phyloP scores from a whole-genome alignment of 2,113 vertebrate species.

The Trinectes maculatus region DNA sequence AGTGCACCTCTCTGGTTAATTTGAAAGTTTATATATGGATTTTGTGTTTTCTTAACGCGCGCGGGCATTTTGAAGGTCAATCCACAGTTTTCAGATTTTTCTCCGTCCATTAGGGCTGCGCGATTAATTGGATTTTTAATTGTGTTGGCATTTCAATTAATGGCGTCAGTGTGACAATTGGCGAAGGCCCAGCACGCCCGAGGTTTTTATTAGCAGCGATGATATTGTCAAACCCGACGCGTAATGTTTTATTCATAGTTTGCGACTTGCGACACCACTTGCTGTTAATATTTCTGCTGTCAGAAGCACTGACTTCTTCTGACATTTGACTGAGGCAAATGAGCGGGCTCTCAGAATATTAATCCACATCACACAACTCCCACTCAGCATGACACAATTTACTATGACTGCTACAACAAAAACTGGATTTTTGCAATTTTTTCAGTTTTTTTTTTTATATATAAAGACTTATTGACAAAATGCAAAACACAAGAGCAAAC shows the following conservation, averaged over 20 bases:
- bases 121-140: constrained; percentile 83
- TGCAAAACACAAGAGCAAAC: no score
- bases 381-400: constrained; percentile 10
- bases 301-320: constrained; percentile 47
- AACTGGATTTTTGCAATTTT: no score
- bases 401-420: neutral
- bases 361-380: constrained; percentile 10
- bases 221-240: constrained; percentile 75
- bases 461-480: no score
- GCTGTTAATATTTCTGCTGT: constrained; percentile 59
- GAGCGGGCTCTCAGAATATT: constrained; percentile 25
- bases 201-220: constrained; percentile 77
- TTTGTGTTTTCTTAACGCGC: neutral
- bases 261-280: constrained; percentile 55
- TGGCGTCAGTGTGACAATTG: constrained; percentile 72
- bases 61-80: constrained; percentile 76
- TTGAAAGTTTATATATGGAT: constrained; percentile 37
- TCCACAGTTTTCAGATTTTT: constrained; percentile 62
- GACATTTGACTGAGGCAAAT: constrained; percentile 19
- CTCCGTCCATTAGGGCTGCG: constrained; percentile 70
- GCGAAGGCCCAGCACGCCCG: constrained; percentile 59
- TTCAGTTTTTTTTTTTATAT: no score
- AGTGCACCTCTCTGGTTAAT: constrained; percentile 47
- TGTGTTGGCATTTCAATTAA: constrained; percentile 80
- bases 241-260: constrained; percentile 67